These are phyloP conservation scores for Eumeta japonica DNA, from an alignment of 1,140 invertebrate genomes.

Conservation along the genomic window DNA sequence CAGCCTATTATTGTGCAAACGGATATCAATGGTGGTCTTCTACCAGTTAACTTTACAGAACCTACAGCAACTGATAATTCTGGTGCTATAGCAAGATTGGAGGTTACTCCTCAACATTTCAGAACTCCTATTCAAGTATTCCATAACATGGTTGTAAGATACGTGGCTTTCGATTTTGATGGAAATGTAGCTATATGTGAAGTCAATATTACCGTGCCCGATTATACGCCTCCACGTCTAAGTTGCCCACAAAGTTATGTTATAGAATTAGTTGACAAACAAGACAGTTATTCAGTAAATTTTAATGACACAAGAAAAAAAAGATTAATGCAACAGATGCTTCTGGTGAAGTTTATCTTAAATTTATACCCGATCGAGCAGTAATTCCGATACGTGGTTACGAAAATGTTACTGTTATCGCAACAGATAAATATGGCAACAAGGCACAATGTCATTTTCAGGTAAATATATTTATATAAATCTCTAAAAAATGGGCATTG, in stretches of 20 bases:
- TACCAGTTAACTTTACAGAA: constrained; percentile 90
- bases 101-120: constrained; percentile 89
- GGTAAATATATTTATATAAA: constrained; percentile 55
- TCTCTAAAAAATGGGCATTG: neutral
- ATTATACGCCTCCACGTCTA: constrained; percentile 89
- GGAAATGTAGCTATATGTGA: constrained; percentile 96
- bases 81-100: constrained; percentile 86
- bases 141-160: constrained; percentile 90
- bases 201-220: constrained; percentile 91
- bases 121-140: constrained; percentile 86
- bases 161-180: constrained; percentile 94
- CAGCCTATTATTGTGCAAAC: constrained; percentile 88
- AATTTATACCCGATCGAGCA: constrained; percentile 82
- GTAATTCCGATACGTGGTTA: constrained; percentile 87
- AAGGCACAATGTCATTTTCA: constrained; percentile 91
- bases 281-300: constrained; percentile 86
- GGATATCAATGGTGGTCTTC: constrained; percentile 79
- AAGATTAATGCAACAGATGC: constrained; percentile 87
- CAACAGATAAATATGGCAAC: constrained; percentile 86
- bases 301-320: constrained; percentile 88
- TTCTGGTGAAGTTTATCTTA: constrained; percentile 78
- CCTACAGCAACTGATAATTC: constrained; percentile 92
- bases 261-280: constrained; percentile 85
- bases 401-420: constrained; percentile 91
- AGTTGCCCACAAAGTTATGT: constrained; percentile 95